Percentiles rank a stretch among this genome's conserved stretches.
Conservation (phyloP, 2,113 vertebrate genomes). For the Engraulis encrasicolus region DNA sequence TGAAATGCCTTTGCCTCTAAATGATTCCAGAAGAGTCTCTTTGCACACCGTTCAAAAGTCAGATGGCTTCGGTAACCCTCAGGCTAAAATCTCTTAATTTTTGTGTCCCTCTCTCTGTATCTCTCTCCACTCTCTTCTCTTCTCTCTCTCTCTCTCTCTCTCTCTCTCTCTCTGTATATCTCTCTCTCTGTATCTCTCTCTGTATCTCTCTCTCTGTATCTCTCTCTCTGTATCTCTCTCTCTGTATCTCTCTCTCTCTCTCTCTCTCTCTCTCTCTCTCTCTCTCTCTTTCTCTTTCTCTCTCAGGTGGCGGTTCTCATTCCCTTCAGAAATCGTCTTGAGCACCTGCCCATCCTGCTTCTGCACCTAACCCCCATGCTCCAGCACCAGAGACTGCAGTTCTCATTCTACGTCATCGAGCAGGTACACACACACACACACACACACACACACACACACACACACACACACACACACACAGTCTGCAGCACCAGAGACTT, state of each 20-base stretch:
- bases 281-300: background rate
- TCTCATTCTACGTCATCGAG: background rate
- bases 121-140: constrained; percentile 1
- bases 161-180: background rate
- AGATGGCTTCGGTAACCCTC: too few species aligned
- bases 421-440: background rate
- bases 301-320: constrained; percentile 96
- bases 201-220: background rate
- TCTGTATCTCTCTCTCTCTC: too few species aligned
- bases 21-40: too few species aligned
- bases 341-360: constrained; percentile 94
- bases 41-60: too few species aligned
- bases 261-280: background rate
- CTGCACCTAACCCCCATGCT: constrained; percentile 75
- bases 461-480: too few species aligned
- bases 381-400: background rate
- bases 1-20: too few species aligned
- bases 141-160: background rate
- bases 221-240: too few species aligned
- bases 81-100: background rate
- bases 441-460: too few species aligned
- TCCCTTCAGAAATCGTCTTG: constrained; percentile 94
- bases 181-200: background rate
- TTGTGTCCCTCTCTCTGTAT: too few species aligned
- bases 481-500: too few species aligned